Base-by-base conservation (phyloP, 2,797 vertebrate genomes). In the Takifugu rubripes region DNA sequence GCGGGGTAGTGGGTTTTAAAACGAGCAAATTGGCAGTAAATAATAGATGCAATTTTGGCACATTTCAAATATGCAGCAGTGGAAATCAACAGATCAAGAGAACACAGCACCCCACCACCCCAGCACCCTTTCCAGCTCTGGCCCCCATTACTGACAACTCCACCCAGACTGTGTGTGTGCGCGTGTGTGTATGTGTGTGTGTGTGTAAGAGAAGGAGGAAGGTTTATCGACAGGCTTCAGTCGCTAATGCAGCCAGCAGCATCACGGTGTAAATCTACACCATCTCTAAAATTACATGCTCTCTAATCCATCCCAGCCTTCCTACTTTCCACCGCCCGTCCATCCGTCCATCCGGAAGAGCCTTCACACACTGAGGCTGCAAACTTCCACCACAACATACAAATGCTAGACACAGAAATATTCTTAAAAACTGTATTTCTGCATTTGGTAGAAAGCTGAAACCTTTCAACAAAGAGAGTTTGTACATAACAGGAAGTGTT, bases 11-110 rank as follows among this genome's bases (percentile, higher is more conserved):
- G 24, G 52, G 78, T 79, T 87, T 84, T 69, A 72, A 87, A 88
- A 86, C 85, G 85, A 88, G 85, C 89, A 91, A 90, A 91, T 90
- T 89, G 89, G 86, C 88, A 90, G 84, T 89, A 88, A 92, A 92
- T 90, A 90, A 90, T 91, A 87, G 87, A 90, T 92, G 83, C 78
- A 77, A 84, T 87, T 90, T 86, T 90, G 89, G 87, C 88, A 87
- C 84, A 87, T 90, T 87, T 89, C 75, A 87, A 85, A 90, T 86
- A 84, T 86, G 79, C 83, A 84, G 84, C 83, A 84, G 82, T 79
- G 82, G 68, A 92, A 87, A 87, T 86, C 81, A 87, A 88, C 87
- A 89, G 88, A 91, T 90, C 85, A 91, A 91, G 87, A 84, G 85
- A 85, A 88, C 83, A 84, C 71, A 84, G 84, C 86, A 83, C 84